Evolutionary conservation across 2,113 vertebrate species (phyloP), one percentile per base, ranked within the genome.

Genomic region (Elephas maximus): DNA sequence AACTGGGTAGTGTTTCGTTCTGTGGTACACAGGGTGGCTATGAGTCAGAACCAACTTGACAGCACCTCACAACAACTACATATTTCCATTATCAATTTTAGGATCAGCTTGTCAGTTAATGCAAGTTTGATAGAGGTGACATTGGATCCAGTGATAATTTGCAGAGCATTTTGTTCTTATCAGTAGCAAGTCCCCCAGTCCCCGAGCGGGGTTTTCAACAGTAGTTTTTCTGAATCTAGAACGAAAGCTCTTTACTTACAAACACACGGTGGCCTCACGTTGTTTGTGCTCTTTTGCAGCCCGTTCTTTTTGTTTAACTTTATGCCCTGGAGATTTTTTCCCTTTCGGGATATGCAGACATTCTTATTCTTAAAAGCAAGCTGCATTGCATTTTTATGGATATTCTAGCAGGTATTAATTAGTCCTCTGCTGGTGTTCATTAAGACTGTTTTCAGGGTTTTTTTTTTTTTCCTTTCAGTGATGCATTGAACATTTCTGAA

Each of bases 281-380:
- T 33, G 15, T 63, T 24, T 63, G 7, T 44, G 26, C 48, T 17
- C 44, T 45, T 7, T 10, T 4, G 17, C 37, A 33, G 30, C 33
- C 17, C 1, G 14, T 21, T 33, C 26, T 2, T 20, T 1, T 37
- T 5, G 15, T 63, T 63, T 63, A 63, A 17, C 62, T 23, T 5
- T 23, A 63, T 24, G 62, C 15, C 62, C 23, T 33, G n/a, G 48
- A 8, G 33, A 20, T 26, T 60, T 60, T 7, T 79, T 41, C 37
- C 76, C 8, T 7, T n/a, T 6, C 14, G 8, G 65, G 9, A 2
- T 8, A 33, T 11, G 51, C 1, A 24, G 48, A 1, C 24, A 5
- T 45, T 20, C 14, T 91, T 18, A 12, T 20, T n/a, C 24, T 41
- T 51, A 57, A 10, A 7, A 17, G 60, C n/a, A 4, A 17, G 60